Base-by-base conservation (phyloP, 2,113 vertebrate species). In the Gulo gulo region DNA sequence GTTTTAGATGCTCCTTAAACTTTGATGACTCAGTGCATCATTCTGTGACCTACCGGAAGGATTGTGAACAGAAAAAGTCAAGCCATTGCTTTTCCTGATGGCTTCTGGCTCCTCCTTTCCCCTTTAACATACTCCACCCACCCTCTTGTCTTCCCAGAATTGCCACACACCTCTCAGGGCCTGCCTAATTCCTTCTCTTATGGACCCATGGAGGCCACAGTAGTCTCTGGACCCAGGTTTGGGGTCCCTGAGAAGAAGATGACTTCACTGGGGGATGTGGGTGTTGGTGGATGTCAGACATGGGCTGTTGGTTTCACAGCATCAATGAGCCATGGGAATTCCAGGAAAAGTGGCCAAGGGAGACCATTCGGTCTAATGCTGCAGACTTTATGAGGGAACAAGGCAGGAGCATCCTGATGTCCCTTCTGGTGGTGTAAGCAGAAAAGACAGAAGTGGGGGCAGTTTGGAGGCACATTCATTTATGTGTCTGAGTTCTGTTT, bases 401-500 rank as follows among this genome's bases (percentile, higher is more conserved):
- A 42, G 23, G 31, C 29, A 39, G 42, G 39, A 4, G 12, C 11
- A 9, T 61, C n/a, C 63, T 6, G 31, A 10, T 45, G 23, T 29
- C 24, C 29, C 59, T 21, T 9, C 0, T 18, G 57, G 34, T 34
- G 26, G n/a, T 20, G 3, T 39, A 29, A 39, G 18, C 1, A 0
- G 7, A 5, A n/a, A 76, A 29, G 65, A 26, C 18, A 8, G n/a
- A 52, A 31, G 13, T 26, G 31, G 74, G 80, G 16, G 39, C 9
- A 8, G n/a, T 16, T 29, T 18, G 36, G 61, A 47, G 31, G 23
- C 31, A 23, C 6, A 7, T n/a, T 45, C n/a, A 45, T 26, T 26
- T 52, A 3, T 34, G 6, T 1, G 29, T 52, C 36, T 34, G 21
- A 34, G 13, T 86, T 65, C 7, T 45, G 5, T 50, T 73, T 86